Conservation (phyloP, 2,113 vertebrate species). For the Nematolebias whitei region DNA sequence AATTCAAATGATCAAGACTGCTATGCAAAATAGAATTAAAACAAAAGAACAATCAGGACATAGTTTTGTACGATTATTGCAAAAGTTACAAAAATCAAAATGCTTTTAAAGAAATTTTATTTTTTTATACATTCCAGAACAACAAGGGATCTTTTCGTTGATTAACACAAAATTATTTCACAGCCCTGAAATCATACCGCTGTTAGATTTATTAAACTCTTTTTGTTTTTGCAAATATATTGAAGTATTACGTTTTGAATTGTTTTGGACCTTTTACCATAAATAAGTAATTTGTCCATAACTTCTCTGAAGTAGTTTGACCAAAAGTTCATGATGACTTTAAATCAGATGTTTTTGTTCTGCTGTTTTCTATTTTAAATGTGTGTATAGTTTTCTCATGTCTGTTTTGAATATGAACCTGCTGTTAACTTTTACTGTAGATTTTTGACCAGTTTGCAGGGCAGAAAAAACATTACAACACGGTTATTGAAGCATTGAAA, state of each 20-base stretch:
- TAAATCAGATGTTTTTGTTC: neutral
- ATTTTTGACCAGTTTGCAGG: neutral
- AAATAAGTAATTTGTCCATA: neutral
- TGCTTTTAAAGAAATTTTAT: neutral
- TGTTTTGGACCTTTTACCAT: neutral
- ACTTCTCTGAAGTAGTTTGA: neutral
- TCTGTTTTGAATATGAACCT: neutral
- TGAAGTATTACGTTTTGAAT: neutral
- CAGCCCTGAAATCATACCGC: neutral
- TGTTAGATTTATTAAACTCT: neutral
- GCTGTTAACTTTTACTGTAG: neutral
- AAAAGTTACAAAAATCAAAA: neutral
- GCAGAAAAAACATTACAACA: neutral
- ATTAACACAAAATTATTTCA: neutral
- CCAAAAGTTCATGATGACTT: neutral
- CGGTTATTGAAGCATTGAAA: neutral
- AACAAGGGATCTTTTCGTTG: neutral
- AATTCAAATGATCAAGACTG: neutral
- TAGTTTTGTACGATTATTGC: neutral
- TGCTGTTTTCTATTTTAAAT: neutral
- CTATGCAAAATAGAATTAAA: neutral
- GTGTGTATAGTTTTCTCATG: neutral
- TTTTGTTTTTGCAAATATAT: neutral
- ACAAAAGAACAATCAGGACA: neutral
- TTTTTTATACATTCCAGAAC: slow-evolving; percentile 3